Base-by-base conservation (phyloP, 23 tunicate genomes). In the Ciona savignyi region DNA sequence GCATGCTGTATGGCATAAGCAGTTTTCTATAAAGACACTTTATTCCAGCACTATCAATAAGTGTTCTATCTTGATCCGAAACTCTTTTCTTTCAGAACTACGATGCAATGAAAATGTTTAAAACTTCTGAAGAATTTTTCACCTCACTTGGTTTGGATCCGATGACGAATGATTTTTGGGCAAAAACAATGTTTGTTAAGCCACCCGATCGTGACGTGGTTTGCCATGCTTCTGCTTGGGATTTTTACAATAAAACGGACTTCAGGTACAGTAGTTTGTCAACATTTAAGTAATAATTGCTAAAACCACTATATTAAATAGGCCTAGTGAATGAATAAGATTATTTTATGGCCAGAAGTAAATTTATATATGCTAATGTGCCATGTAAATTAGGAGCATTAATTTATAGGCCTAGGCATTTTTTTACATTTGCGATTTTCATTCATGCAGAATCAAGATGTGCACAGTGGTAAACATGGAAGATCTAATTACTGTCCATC, bases 181-280 rank as follows among this genome's bases (percentile, higher is more conserved):
- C 83, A n/a, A 33, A 75, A 22, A 69, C 97, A 0, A 91, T 95
- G 90, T 28, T 84, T 29, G 75, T 60, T 65, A 95, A 95, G 75
- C 95, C 95, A 23, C 84, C 75, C 0, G 96, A 65, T 1, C 56
- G 84, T 30, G 96, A 95, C 0, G 95, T 95, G 33, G 95, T 93
- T 0, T 95, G 99, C 70, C 99, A 95, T 63, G 99, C 99, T 1
- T 95, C 99, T 1, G 99, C 99, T 6, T 95, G 99, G 99, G 99
- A 95, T 68, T 95, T 95, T 49, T 86, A 93, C 56, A 82, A 86
- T 78, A 49, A 73, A 27, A 70, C 80, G 51, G 97, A 91, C 31
- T 91, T 91, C 83, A 75, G 97, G 97, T 90, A 27, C 22, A 30
- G 22, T 30, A n/a, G n/a, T n/a, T n/a, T n/a, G n/a, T n/a, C n/a